Evolutionary conservation across 23 tunicate genomes (phyloP), one percentile per base, ranked within the genome.

Genomic region (Trididemnum nubilum): DNA sequence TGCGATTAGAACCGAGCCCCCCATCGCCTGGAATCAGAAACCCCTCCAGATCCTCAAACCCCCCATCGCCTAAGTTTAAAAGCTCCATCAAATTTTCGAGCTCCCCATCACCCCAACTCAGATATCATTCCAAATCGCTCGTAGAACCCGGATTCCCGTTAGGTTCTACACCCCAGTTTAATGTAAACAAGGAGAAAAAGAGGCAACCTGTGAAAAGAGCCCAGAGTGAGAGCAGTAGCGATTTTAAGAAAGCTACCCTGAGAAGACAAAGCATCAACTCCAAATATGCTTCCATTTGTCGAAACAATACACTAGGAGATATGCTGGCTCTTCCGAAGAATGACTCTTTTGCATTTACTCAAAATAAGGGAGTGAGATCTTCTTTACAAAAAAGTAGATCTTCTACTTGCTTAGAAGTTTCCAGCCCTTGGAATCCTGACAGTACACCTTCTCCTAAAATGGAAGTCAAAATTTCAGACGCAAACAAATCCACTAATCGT

Each of bases 231-330:
- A 35, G 32, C 71, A 59, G 71, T 59, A 60, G 50, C 58, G 67
- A 78, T 18, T 33, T 29, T 33, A 34, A 78, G 4, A 34, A 31
- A 44, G 64, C 82, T 5, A 35, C 58, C 1, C 49, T 78, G 24
- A 34, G 82, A 33, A 58, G 66, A 29, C 40, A 30, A 31, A 40
- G 71, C 7, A 51, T 35, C 5, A 18, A 58, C 1, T 29, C 22
- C 0, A 59, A 35, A 59, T 59, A 78, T 27, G 82, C 82, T 22
- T 26, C 33, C 12, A 34, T 78, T 25, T 59, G 82, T 35, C 71
- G 82, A 61, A 22, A n/a, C 28, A 61, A 5, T 61, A n/a, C 26
- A 44, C 9, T 44, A 24, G 67, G n/a, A 61, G n/a, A 61, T 26
- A n/a, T 61, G 57, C 12, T 49, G 18, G 18, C 57, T 49, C 57